A percentile compares a stretch with the other conserved stretches of the same genome.
Evolutionary conservation across 2,797 vertebrate genomes (phyloP).

Genomic region (Antrozous pallidus): DNA sequence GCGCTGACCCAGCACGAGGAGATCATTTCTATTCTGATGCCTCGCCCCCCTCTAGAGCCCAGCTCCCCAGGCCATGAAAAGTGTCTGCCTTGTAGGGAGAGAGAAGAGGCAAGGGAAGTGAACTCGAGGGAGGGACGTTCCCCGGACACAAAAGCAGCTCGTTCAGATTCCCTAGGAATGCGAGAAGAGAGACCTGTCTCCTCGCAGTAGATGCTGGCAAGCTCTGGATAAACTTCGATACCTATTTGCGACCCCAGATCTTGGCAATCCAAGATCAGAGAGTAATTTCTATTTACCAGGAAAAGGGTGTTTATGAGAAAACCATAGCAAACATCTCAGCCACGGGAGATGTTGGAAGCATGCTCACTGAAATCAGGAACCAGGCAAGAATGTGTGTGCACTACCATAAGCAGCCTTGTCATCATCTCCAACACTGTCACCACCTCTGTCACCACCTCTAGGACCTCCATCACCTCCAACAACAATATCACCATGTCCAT

Average conservation of each 20-base stretch:
- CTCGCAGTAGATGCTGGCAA: background rate
- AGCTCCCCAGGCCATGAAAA: background rate
- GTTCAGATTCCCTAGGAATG: background rate
- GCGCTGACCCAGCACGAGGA: conserved; percentile 49
- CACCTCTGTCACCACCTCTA: no score
- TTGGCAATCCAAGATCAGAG: background rate
- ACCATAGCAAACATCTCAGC: background rate
- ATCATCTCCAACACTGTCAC: no score
- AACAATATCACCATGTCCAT: background rate
- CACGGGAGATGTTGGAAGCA: background rate
- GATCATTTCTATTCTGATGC: background rate
- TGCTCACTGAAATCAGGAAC: background rate
- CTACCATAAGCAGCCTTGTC: background rate
- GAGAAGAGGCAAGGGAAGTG: background rate
- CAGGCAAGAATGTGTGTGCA: background rate
- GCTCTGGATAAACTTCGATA: background rate
- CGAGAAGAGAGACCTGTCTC: background rate
- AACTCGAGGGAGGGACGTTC: background rate
- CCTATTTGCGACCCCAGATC: background rate
- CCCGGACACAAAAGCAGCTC: background rate
- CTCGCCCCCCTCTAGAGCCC: background rate
- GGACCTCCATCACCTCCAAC: no score
- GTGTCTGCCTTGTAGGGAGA: background rate
- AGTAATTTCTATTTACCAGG: background rate
- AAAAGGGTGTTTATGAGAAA: background rate